Base-by-base conservation (phyloP, 2,888 invertebrate species). In the Dioctria linearis region DNA sequence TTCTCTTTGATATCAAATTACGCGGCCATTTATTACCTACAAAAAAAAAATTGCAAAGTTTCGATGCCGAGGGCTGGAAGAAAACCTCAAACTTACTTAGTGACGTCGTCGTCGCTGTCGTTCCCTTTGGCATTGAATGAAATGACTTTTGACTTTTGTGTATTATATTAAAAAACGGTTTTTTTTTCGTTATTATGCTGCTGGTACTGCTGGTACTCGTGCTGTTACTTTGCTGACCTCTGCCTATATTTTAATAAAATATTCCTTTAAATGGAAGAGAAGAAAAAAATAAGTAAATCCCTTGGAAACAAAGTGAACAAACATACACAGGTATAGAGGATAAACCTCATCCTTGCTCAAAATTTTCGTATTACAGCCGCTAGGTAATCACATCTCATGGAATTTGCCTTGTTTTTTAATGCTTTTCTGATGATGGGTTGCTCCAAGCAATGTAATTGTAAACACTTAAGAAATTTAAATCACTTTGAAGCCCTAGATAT, bases 1-100 rank as follows among this genome's bases (percentile, higher is more conserved):
- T 57, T 73, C 42, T 37, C 73, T 73, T 73, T 73, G 73, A 73
- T 73, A 73, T 73, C 73, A 73, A 73, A 73, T 73, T 73, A 73
- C 73, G 59, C 73, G 73, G 9, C 59, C 73, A 57, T 73, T 73
- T 73, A 73, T 73, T 73, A 73, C 73, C 73, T 42, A 73, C 59
- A 39, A 57, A 73, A 73, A 73, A 39, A 57, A 73, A 73, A 73
- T 73, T 73, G 73, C 43, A 42, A 73, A 73, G 51, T 54, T 73
- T 13, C 51, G 57, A 8, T 40, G 57, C 40, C 51, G 13, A 39
- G 73, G 51, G 73, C 73, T 51, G 37, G 51, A 69, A 59, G 57
- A 39, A 25, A 25, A 51, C 39, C 67, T 67, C 49, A 46, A 4
- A n/a, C 59, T 5, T 43, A 3, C 37, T 43, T 54, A 54, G 9